Percentiles rank a stretch among this genome's conserved stretches.
These are phyloP conservation scores for Caenorhabditis remanei DNA, from an alignment of 1,140 invertebrate genomes.

Conservation along the genomic window DNA sequence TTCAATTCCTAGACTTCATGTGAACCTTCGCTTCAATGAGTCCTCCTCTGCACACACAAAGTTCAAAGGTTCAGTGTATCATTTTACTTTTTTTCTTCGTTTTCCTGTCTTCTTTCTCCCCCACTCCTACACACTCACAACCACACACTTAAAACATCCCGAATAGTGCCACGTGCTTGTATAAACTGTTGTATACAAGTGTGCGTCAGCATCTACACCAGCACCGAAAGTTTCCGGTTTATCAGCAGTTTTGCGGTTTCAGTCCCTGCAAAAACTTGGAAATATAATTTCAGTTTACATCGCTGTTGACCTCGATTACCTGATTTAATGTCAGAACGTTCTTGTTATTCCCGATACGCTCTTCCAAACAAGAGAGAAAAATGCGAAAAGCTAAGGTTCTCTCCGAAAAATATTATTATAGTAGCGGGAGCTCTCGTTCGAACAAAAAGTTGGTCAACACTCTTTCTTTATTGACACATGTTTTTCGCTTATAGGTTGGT, in stretches of 20 bases:
- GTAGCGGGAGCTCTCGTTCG: background rate
- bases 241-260: slow-evolving; percentile 5
- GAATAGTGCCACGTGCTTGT: slow-evolving; percentile 23
- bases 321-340: background rate
- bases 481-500: background rate
- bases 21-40: slow-evolving; percentile 24
- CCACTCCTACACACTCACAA: background rate
- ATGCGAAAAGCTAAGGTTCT: background rate
- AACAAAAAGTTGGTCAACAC: background rate
- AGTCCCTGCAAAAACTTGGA: background rate
- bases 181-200: slow-evolving; percentile 19
- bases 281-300: background rate
- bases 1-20: slow-evolving; percentile 38
- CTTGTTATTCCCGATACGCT: background rate
- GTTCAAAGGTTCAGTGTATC: slow-evolving; percentile 35
- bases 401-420: background rate
- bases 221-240: slow-evolving; percentile 43
- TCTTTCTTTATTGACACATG: slow-evolving; percentile 1
- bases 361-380: background rate
- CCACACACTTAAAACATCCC: background rate
- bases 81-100: slow-evolving; percentile 24
- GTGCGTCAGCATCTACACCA: slow-evolving; percentile 13
- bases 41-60: background rate
- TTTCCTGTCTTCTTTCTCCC: background rate
- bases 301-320: background rate